Conservation (phyloP, 2,113 vertebrate genomes). For the Kobus ellipsiprymnus region DNA sequence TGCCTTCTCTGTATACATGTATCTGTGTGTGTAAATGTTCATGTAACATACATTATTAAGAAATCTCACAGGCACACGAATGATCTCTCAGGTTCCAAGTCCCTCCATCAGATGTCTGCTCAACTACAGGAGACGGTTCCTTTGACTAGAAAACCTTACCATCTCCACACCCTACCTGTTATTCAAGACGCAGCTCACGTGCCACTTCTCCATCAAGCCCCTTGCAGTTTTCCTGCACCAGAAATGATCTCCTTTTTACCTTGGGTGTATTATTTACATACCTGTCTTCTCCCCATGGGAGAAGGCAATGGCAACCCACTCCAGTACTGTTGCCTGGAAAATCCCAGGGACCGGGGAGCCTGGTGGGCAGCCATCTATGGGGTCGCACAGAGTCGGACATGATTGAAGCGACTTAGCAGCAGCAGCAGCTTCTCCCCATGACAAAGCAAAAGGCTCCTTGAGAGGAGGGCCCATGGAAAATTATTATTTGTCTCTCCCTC, state of each 20-base stretch:
- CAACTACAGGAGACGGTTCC: neutral
- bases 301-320: too few species aligned
- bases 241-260: neutral
- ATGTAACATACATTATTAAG: neutral
- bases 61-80: neutral
- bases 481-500: neutral
- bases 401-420: rapidly evolving
- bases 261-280: neutral
- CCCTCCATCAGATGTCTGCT: neutral
- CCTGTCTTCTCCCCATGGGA: neutral
- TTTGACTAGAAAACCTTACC: neutral
- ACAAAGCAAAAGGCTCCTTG: neutral
- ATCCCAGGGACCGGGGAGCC: too few species aligned
- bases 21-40: neutral
- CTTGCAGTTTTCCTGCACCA: neutral
- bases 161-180: neutral
- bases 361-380: too few species aligned
- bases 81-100: neutral
- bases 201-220: neutral
- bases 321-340: too few species aligned
- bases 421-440: neutral
- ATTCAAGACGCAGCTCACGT: neutral
- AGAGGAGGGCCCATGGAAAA: neutral
- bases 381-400: too few species aligned
- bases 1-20: neutral